phyloP scores from a whole-genome alignment of 2,797 vertebrate genomes.

The Denticeps clupeoides region DNA sequence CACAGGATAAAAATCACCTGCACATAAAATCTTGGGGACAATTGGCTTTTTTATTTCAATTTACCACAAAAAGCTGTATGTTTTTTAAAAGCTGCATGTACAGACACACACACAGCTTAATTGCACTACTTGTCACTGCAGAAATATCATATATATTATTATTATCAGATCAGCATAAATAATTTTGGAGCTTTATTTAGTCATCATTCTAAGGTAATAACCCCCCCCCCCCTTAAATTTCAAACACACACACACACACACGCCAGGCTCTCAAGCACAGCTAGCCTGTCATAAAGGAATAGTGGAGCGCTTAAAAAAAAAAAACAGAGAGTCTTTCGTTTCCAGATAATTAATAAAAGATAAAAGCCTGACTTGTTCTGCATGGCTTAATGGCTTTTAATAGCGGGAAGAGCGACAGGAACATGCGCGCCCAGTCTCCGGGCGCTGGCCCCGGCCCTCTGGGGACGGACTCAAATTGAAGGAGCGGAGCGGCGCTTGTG shows the following conservation, averaged over 20 bases:
- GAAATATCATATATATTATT: no score
- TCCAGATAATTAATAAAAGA: conserved; percentile 43
- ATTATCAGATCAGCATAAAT: no score
- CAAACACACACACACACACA: background rate
- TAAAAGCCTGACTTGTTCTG: conserved; percentile 39
- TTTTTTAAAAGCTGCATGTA: no score
- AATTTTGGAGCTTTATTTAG: no score
- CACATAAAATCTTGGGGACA: no score
- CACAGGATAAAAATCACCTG: no score
- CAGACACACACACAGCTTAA: no score
- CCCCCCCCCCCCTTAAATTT: background rate
- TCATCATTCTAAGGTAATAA: conserved; percentile 37
- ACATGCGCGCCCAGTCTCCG: conserved; percentile 30
- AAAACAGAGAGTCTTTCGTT: conserved; percentile 20
- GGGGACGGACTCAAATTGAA: conserved; percentile 31
- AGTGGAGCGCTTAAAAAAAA: conserved; percentile 12
- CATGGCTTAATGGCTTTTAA: conserved; percentile 41
- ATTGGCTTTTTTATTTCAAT: no score
- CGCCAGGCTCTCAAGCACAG: background rate
- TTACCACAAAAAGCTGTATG: no score
- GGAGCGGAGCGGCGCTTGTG: conserved; percentile 20
- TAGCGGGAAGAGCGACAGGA: conserved; percentile 33
- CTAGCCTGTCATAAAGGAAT: background rate
- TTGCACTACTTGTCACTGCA: no score
- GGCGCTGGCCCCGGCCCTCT: conserved; percentile 20